Evolutionary conservation across 2,113 vertebrate genomes (phyloP).

Genomic region (Hyperopisus bebe): DNA sequence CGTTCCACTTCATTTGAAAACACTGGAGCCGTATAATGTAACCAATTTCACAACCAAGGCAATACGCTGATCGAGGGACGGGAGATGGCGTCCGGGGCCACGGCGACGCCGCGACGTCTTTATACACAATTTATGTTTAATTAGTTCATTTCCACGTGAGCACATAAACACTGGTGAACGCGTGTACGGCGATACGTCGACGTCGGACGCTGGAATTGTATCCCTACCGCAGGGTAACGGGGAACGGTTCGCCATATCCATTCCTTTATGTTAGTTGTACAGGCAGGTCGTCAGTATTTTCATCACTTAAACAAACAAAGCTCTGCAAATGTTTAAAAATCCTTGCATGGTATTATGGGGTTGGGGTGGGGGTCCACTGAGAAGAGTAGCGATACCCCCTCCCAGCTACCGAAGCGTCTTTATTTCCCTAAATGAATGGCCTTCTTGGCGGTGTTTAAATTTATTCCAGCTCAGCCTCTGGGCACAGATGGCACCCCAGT

Average conservation of each 20-base stretch:
- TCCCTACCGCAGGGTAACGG: background rate
- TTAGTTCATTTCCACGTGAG: constrained; percentile 16
- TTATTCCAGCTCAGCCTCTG: constrained; percentile 79
- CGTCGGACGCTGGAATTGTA: background rate
- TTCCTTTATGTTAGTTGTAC: background rate
- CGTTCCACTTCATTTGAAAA: constrained; percentile 68
- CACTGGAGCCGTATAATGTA: constrained; percentile 64
- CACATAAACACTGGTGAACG: constrained; percentile 15
- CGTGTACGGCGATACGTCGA: background rate
- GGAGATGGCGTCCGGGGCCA: background rate
- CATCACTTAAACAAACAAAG: background rate
- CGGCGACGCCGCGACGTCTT: background rate
- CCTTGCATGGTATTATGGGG: background rate
- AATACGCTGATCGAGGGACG: background rate
- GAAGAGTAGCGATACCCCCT: background rate
- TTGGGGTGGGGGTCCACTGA: background rate
- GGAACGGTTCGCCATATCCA: background rate
- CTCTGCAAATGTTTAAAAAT: background rate
- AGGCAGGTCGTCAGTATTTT: background rate
- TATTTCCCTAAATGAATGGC: constrained; percentile 86
- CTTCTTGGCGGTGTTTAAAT: constrained; percentile 83
- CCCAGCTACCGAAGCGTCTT: constrained; percentile 62
- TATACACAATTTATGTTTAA: constrained; percentile 23
- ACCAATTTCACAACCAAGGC: constrained; percentile 51
- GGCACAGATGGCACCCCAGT: constrained; percentile 94